Base-by-base conservation (phyloP, 1,140 invertebrate genomes). In the Drosophila ananassae region DNA sequence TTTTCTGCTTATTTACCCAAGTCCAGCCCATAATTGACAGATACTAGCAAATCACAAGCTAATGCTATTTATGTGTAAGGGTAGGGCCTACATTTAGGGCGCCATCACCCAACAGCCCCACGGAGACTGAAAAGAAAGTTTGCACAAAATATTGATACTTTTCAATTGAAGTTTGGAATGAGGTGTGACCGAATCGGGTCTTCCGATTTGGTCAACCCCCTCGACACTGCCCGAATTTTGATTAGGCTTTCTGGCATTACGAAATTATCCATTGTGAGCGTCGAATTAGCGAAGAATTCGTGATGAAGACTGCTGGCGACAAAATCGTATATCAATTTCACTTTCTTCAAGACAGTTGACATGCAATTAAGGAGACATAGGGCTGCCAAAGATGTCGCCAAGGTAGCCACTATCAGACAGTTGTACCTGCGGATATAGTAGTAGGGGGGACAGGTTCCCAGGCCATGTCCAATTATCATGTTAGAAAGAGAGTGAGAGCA, bases 391-490 rank as follows among this genome's bases (percentile, higher is more conserved):
- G 66, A 80, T 59, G 59, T 68, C 47, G 28, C 58, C 53, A 74
- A 73, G 73, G 68, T 73, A 77, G 72, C 55, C 32, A 44, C 21
- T 22, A 60, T 51, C 25, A 34, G 41, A 28, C 30, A 57, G 0
- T 17, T 17, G 17, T 17, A 17, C 17, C 17, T n/a, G 10, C 3
- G 34, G 10, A 3, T 10, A 3, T 37, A 10, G 32, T 3, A 10
- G 34, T 37, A 12, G 34, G 34, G 37, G 41, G 41, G 13, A 48
- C 66, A 64, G 52, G 66, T 71, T 71, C 67, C 67, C 67, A 71
- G 64, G 67, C 67, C 62, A 79, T 73, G 83, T 83, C 83, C 83
- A 89, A 89, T 89, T 89, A 89, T 89, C 84, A 89, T 89, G 83
- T 89, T 89, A 58, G 68, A 69, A 64, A 76, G 67, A 75, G 83